Evolutionary conservation across 2,888 invertebrate genomes (phyloP), one percentile per base, ranked within the genome.

Genomic region (Macrophya alboannulata): DNA sequence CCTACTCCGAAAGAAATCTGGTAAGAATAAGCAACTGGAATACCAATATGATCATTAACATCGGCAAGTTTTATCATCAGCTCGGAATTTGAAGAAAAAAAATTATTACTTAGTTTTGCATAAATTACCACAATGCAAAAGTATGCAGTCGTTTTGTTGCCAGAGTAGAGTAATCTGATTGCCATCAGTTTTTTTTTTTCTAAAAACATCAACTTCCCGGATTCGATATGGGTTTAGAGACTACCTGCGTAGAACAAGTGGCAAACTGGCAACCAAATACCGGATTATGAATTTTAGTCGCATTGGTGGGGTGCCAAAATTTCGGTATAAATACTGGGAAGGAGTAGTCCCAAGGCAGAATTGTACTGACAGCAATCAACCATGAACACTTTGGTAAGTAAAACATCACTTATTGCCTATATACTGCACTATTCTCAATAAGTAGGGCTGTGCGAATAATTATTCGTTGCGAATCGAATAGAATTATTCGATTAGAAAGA

Each of bases 301-400:
- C 10, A 48, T 31, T 68, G 83, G 83, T 83, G 83, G 68, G 83
- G 83, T 71, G 62, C 40, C 83, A 48, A 83, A 83, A 43, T 83
- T 71, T 8, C 17, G 48, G 68, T 83, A 83, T 83, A 83, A 83
- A 83, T 83, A 83, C 83, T 17, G 31, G n/a, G 45, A 25, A 68
- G 45, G 68, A 48, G 25, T 83, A 62, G 83, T 31, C 31, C 68
- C 15, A 48, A 83, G 68, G 17, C 83, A 83, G 68, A 68, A 71
- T 83, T 83, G 83, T 83, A 15, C 71, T 68, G 62, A 62, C 68
- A 83, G 62, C 62, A 81, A 68, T 65, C 83, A 83, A 68, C 81
- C 65, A 83, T 83, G 83, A 83, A 83, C 65, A n/a, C 71, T 51
- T 15, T 68, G 62, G 83, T 83, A n/a, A 83, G 83, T 83, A 48